Base-by-base conservation (phyloP, 2,797 vertebrate species). In the Graptemys geographica region DNA sequence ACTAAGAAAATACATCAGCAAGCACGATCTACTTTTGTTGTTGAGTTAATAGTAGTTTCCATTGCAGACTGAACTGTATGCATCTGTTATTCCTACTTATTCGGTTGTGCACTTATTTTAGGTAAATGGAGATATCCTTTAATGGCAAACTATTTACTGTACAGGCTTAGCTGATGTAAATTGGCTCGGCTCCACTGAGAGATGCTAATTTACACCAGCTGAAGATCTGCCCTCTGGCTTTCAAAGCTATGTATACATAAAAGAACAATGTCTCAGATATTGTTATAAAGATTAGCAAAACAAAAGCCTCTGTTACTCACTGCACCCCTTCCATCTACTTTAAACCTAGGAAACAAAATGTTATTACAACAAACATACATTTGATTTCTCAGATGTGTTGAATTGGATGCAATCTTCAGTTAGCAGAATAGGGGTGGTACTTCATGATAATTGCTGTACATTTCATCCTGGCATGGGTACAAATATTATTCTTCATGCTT, bases 381-480 rank as follows among this genome's bases (percentile, higher is more conserved):
- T 69, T 25, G 2, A 11, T 79, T 79, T 96, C 82, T 79, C 47
- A 19, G 33, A 88, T 81, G 56, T n/a, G 62, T 55, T 76, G 55
- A 87, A 37, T 33, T 78, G 57, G 44, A 82, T 86, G 87, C 0
- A 0, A 81, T 81, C 53, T 90, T 96, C 88, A 52, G 31, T 86
- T 87, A 89, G 53, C 2, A n/a, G 57, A 89, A 76, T 1, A 53
- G 9, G 3, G 55, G 41, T 86, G 72, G 79, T 90, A 89, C 11
- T 51, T 93, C 57, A 90, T 27, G 8, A 87, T 27, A 65, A 3
- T 56, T 88, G 79, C 47, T 87, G n/a, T 65, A 69, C 86, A 81
- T 86, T 92, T 95, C 95, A 96, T 93, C 84, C 80, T 47, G 62
- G 62, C 84, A 92, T 57, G 69, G 93, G 87, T 92, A 90, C 59